Evolutionary conservation across 1,140 invertebrate species (phyloP).

Genomic region (Panagrolaimus sp.): DNA sequence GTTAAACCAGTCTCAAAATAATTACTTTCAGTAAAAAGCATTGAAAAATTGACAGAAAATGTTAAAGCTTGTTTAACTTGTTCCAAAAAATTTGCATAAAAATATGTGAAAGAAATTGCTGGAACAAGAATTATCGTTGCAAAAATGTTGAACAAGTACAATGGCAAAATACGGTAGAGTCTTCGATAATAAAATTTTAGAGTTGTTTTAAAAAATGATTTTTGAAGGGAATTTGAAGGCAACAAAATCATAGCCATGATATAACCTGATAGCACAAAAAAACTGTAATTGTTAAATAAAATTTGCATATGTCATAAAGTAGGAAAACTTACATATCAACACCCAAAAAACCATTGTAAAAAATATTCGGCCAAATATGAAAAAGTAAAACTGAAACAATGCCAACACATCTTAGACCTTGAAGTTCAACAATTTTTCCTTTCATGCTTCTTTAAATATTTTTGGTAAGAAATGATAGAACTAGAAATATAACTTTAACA

Average conservation of each 20-base stretch:
- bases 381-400: not conserved
- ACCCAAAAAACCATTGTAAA: conserved; percentile 11
- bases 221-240: not conserved
- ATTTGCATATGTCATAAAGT: too few relatives aligned
- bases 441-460: too few relatives aligned
- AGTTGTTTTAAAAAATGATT: not conserved
- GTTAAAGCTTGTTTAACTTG: not conserved
- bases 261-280: not conserved
- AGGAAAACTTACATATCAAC: conserved; percentile 12
- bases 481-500: too few relatives aligned
- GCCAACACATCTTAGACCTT: not conserved
- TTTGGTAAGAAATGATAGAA: too few relatives aligned
- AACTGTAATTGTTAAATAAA: not conserved
- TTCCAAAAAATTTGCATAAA: not conserved
- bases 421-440: too few relatives aligned
- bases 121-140: not conserved
- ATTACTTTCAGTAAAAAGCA: not conserved
- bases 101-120: not conserved
- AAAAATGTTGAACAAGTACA: not conserved
- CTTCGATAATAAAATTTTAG: not conserved
- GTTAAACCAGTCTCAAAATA: not conserved
- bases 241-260: not conserved
- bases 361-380: not conserved
- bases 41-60: conserved; percentile 1
- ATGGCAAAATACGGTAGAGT: not conserved